Base-by-base conservation (phyloP, 2,888 invertebrate genomes). In the Drosophila maculinotata region DNA sequence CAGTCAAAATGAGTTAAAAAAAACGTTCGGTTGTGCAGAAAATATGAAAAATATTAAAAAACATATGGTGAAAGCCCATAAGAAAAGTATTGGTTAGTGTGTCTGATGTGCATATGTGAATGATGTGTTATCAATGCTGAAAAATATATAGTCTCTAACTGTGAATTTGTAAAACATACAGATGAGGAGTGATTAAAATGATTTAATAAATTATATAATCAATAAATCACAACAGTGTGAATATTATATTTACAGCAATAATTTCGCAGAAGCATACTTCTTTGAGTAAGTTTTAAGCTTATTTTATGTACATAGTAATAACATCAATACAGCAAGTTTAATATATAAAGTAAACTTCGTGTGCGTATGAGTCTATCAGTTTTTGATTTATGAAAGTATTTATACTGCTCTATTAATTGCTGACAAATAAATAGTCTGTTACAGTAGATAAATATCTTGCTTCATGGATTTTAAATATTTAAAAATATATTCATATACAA, bases 1-100 rank as follows among this genome's bases (percentile, higher is more conserved):
- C 28, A 51, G 42, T 15, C 23, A 36, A 65, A 87, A 81, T 78
- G 52, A 69, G 69, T 69, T 76, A 54, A 63, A 47, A 65, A 66
- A 53, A 41, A 45, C 17, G n/a, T 38, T 14, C 17, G 10, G 3
- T 35, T 58, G 15, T 57, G 33, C 1, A 15, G 6, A 38, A 67
- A 56, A 66, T 33, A 9, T 56, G 33, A 38, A 31, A 58, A 49
- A 47, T 56, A 2, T 35, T 28, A 36, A 28, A 33, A 15, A 54
- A 25, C 67, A 74, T 48, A 31, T 74, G 76, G 9, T 12, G 9
- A 4, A 8, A 30, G 23, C 7, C 4, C 42, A 39, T 28, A 28
- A n/a, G 17, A 51, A 57, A 51, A 49, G 26, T 33, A 25, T 14
- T 20, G 12, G 15, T 20, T n/a, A 31, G 31, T 41, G 31, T 31